These are phyloP conservation scores for Tachuris rubrigastra DNA, from an alignment of 2,113 vertebrate species.

Conservation along the genomic window DNA sequence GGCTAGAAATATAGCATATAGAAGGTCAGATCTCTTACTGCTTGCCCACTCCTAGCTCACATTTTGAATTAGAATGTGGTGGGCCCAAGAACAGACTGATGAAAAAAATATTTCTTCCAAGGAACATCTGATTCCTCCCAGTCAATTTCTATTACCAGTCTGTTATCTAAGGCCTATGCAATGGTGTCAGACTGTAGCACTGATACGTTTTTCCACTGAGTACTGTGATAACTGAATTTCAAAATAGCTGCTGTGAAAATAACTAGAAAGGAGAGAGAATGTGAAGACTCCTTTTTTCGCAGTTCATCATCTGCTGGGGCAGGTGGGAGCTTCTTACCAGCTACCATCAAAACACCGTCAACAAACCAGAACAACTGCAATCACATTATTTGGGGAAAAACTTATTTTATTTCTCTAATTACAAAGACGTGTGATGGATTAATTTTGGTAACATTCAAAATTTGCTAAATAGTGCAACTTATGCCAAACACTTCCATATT, in stretches of 20 bases:
- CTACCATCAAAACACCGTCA: background rate
- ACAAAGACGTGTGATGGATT: background rate
- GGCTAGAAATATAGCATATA: background rate
- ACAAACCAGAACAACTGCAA: background rate
- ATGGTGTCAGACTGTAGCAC: background rate
- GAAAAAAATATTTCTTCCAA: background rate
- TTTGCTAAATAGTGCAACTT: background rate
- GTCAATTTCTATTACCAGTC: background rate
- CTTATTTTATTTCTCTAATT: background rate
- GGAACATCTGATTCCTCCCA: background rate
- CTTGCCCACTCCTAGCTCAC: background rate
- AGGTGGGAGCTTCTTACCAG: background rate
- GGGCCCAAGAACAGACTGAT: background rate
- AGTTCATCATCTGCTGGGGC: background rate
- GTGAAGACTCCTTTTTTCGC: background rate
- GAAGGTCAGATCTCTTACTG: background rate
- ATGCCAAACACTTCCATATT: background rate
- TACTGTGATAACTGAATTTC: background rate
- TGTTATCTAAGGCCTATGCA: background rate
- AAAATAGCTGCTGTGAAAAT: background rate
- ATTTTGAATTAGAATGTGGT: background rate
- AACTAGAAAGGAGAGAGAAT: background rate
- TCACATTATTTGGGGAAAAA: background rate
- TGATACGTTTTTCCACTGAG: background rate
- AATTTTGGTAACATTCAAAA: background rate